Evolutionary conservation across 2,113 vertebrate species (phyloP).

Genomic region (Hydrolagus affinis): DNA sequence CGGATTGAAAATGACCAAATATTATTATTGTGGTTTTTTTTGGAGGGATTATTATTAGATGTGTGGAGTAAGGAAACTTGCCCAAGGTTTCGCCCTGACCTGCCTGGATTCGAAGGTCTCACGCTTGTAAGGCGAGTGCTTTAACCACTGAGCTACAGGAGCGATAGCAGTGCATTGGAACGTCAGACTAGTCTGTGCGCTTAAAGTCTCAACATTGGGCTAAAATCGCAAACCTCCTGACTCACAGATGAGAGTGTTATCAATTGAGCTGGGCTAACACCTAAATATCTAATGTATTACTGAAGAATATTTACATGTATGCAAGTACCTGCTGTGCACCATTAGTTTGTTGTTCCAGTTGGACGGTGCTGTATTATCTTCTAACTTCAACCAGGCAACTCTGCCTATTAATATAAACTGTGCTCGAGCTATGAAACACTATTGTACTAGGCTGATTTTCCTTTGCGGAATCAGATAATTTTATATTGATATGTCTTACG

Average conservation of each 20-base stretch:
- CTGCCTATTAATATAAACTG: neutral
- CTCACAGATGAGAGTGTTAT: neutral
- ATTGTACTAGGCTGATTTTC: neutral
- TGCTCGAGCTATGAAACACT: neutral
- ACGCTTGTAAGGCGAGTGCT: too few species aligned
- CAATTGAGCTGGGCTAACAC: neutral
- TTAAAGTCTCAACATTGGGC: too few species aligned
- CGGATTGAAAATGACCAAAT: too few species aligned
- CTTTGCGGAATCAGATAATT: neutral
- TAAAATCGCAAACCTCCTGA: neutral
- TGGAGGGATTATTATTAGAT: too few species aligned
- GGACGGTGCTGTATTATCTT: neutral
- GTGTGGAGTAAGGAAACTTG: too few species aligned
- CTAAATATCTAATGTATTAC: too few species aligned
- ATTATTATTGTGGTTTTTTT: too few species aligned
- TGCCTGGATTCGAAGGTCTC: too few species aligned
- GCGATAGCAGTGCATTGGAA: neutral
- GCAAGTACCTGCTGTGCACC: neutral
- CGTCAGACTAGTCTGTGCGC: neutral
- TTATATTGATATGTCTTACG: neutral
- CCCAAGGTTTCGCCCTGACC: too few species aligned
- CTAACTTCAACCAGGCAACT: neutral
- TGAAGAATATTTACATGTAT: neutral
- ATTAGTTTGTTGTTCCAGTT: neutral
- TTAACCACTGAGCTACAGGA: too few species aligned